Base-by-base conservation (phyloP, 1,140 invertebrate genomes). In the Camponotus vicinus region DNA sequence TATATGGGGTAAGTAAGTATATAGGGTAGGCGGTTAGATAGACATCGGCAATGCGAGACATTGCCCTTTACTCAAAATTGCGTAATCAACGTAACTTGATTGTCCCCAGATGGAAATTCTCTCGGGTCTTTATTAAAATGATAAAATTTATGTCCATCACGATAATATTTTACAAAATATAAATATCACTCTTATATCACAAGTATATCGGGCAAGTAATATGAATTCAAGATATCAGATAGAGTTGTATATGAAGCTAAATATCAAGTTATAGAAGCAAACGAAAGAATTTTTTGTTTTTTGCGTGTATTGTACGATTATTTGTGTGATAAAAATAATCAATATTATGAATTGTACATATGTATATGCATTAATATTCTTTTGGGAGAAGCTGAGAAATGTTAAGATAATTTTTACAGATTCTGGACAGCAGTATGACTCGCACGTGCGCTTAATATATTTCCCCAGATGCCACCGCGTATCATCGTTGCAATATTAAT, bases 11-110 rank as follows among this genome's bases (percentile, higher is more conserved):
- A 73, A 64, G 52, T 82, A 52, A 52, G 49, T 52, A 80, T 80
- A 34, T 80, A 80, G 77, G 77, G 21, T 86, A 86, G 66, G n/a
- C 34, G 67, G 55, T 86, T 70, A 82, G 21, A 63, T 34, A 32
- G n/a, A 49, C 21, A 42, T 45, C 13, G 18, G 7, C 57, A 34
- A 42, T 66, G 32, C 37, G 52, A 63, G 70, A 77, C 55, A n/a
- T 84, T 55, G 13, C 40, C 21, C 15, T 83, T 52, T 52, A 61
- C 37, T 76, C 45, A 9, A 49, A 45, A 63, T 42, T 42, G n/a
- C 32, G 5, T 69, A 55, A 42, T 69, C n/a, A 40, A 27, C 15
- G 34, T 78, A 49, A 18, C 21, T 80, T 9, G 52, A 80, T 70
- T 45, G 21, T 67, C 21, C 13, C 13, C 42, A 40, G 57, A 57